A percentile compares a stretch with the other conserved stretches of the same genome.
phyloP scores from a whole-genome alignment of 2,113 vertebrate genomes.

The Chascanopsetta lugubris region DNA sequence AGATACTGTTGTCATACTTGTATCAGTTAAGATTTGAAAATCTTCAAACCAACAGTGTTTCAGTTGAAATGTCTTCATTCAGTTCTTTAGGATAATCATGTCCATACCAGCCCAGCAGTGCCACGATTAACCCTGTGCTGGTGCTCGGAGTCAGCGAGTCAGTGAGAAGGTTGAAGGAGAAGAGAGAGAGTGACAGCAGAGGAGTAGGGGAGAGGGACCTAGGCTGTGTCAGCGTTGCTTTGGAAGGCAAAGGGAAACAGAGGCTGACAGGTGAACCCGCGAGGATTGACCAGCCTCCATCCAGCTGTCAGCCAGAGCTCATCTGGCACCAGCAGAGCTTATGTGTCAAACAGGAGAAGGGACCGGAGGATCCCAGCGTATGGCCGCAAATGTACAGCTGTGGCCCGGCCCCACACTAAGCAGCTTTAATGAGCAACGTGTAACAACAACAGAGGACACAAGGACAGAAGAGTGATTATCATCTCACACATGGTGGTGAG shows the following conservation, averaged over 20 bases:
- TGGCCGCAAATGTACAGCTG: slow-evolving; percentile 62
- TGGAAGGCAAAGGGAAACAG: slow-evolving; percentile 69
- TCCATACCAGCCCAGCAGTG: slow-evolving; percentile 23
- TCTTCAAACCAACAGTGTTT: too few relatives aligned
- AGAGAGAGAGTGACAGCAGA: slow-evolving; percentile 67
- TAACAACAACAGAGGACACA: slow-evolving; percentile 65
- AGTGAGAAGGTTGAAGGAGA: slow-evolving; percentile 55
- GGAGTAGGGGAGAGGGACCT: slow-evolving; percentile 55
- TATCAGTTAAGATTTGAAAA: too few relatives aligned
- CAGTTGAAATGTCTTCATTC: too few relatives aligned
- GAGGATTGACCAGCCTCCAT: slow-evolving; percentile 80
- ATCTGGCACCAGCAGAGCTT: slow-evolving; percentile 76
- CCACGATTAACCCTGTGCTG: slow-evolving; percentile 56
- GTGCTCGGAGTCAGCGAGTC: slow-evolving; percentile 46
- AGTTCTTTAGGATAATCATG: background rate
- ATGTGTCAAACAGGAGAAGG: slow-evolving; percentile 71
- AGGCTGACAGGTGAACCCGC: slow-evolving; percentile 81
- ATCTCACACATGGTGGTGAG: slow-evolving; percentile 38
- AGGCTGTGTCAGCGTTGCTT: slow-evolving; percentile 76
- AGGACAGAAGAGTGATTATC: slow-evolving; percentile 63
- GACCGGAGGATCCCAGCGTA: slow-evolving; percentile 58
- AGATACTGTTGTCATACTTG: too few relatives aligned
- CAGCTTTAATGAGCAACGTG: slow-evolving; percentile 73
- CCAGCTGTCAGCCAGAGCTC: slow-evolving; percentile 79
- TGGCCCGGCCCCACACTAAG: slow-evolving; percentile 63